Percentiles rank a stretch among this genome's conserved stretches.
These are phyloP conservation scores for Anagrus nilaparvatae DNA, from an alignment of 1,140 invertebrate species.

Conservation along the genomic window DNA sequence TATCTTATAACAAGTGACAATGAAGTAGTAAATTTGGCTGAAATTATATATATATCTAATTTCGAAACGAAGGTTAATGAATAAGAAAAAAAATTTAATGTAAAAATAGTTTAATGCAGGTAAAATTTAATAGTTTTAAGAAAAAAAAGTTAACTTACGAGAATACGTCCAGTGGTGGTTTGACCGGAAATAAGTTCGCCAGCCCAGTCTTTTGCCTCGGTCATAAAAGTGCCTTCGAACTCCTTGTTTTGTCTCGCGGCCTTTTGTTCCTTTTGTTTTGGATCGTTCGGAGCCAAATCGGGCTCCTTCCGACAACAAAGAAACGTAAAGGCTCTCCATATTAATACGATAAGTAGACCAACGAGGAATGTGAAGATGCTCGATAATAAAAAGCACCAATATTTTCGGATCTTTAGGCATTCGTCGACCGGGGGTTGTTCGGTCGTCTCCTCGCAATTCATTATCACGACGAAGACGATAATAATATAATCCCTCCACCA, in stretches of 20 bases:
- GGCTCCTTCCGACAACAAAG: constrained; percentile 86
- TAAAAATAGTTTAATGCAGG: too few relatives aligned
- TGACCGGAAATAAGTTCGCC: constrained; percentile 99
- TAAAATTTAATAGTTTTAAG: too few relatives aligned
- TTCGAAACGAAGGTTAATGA: too few relatives aligned
- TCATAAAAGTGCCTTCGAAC: constrained; percentile 93
- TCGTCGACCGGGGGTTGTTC: constrained; percentile 54
- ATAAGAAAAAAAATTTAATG: too few relatives aligned
- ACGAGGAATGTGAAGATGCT: constrained; percentile 93
- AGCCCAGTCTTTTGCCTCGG: constrained; percentile 99
- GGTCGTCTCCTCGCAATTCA: constrained; percentile 50
- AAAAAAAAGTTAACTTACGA: constrained; percentile 76
- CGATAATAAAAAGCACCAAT: constrained; percentile 93
- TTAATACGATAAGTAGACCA: constrained; percentile 77
- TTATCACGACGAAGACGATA: constrained; percentile 46
- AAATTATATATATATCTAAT: too few relatives aligned
- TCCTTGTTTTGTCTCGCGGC: constrained; percentile 75
- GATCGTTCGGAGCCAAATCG: constrained; percentile 72
- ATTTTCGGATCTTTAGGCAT: constrained; percentile 81
- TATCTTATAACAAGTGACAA: too few relatives aligned
- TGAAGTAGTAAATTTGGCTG: too few relatives aligned
- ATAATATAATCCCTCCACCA: constrained; percentile 44
- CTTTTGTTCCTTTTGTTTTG: constrained; percentile 83
- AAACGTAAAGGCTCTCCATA: constrained; percentile 84
- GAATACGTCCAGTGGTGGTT: constrained; percentile 96